Conservation (phyloP, 2,113 vertebrate genomes). For the Anoplopoma fimbria region DNA sequence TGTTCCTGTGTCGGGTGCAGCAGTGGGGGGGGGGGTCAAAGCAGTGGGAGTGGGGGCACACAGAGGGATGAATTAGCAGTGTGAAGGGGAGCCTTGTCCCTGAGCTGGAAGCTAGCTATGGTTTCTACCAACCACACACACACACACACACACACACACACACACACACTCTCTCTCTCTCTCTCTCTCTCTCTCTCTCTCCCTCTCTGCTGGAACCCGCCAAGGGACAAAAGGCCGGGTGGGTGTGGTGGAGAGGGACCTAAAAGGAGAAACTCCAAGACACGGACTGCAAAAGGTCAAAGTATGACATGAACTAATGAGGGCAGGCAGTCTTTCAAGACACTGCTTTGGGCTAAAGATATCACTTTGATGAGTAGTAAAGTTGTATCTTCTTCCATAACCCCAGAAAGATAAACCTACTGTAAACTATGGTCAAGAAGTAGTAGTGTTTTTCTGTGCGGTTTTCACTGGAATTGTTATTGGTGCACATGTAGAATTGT, state of each 20-base stretch:
- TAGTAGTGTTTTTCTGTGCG: neutral
- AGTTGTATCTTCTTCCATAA: conserved; percentile 38
- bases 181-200: conserved; percentile 16
- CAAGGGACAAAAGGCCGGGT: conserved; percentile 55
- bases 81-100: conserved; percentile 78
- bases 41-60: conserved; percentile 48
- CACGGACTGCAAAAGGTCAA: conserved; percentile 64
- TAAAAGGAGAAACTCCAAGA: conserved; percentile 39
- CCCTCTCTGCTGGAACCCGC: conserved; percentile 42
- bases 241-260: conserved; percentile 53
- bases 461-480: neutral
- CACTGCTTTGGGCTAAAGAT: conserved; percentile 15
- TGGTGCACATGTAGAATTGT: neutral
- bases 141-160: neutral
- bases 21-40: conserved; percentile 5
- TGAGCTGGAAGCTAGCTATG: conserved; percentile 50
- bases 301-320: conserved; percentile 66
- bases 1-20: conserved; percentile 42
- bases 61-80: conserved; percentile 74
- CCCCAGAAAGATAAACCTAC: neutral
- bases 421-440: neutral
- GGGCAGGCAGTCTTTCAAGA: conserved; percentile 47
- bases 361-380: conserved; percentile 48
- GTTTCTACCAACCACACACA: conserved; percentile 35
- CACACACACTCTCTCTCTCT: neutral